Base-by-base conservation (phyloP, 1,140 invertebrate genomes). In the Sminthurinus signatus region DNA sequence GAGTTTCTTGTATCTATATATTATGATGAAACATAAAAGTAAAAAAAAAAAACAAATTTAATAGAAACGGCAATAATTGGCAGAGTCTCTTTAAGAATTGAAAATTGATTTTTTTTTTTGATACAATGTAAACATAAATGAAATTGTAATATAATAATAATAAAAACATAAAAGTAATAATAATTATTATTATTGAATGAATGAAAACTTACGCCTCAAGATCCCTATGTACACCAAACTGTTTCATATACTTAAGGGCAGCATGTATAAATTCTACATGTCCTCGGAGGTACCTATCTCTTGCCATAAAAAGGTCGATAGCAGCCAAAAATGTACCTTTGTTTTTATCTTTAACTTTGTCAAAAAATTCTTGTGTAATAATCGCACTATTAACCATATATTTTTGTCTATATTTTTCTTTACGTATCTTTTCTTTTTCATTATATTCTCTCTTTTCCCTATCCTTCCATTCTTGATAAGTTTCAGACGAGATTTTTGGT, bases 231-330 rank as follows among this genome's bases (percentile, higher is more conserved):
- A 94, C 88, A 0, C 87, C 88, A 80, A 92, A 98, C 50, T 89
- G 85, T 70, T 95, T 83, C 88, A 99, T 89, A 70, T 88, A 82
- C 48, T 85, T 84, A 28, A 98, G 74, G 0, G 94, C 93, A 1
- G 88, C 82, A 74, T 91, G 86, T 68, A 98, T 93, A 78, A 99
- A 99, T 73, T 96, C 89, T 0, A 96, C 88, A 76, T 95, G 89
- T 32, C 90, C 91, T 55, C 84, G 78, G 64, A 84, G 79, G 67
- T 83, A 80, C 0, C 78, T 79, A 52, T 79, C 83, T 58, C 80
- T 77, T 14, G 78, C 78, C 69, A 83, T 76, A 65, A 88, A 93
- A 60, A 86, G 83, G 65, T 85, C 82, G 29, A 93, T 79, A 75
- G 88, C 84, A 62, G 86, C 82, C 25, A 90, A 70, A 75, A 87